Base-by-base conservation (phyloP, 2,797 vertebrate species). In the Peromyscus nudipes region DNA sequence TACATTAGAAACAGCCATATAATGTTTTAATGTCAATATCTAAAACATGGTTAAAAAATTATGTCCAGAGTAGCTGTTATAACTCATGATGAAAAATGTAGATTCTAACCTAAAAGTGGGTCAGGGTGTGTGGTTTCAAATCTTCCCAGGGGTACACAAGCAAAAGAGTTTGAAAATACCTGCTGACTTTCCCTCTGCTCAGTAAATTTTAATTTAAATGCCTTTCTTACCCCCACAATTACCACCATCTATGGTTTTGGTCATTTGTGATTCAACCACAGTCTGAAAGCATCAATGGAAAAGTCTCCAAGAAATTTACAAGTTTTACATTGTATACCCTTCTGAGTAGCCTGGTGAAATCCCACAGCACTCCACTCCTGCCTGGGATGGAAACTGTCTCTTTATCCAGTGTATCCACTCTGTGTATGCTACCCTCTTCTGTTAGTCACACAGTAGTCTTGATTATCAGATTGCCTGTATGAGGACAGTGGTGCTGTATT, bases 1-100 rank as follows among this genome's bases (percentile, higher is more conserved):
- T 92, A 37, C 14, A 29, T 94, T 96, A 75, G 34, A 94, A 92
- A 96, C 3, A 46, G 13, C 11, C 43, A 77, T 29, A 7, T 64
- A 73, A 64, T 64, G 77, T 80, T 80, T 29, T 46, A 75, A 69
- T 80, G 29, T n/a, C 43, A 91, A 3, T 89, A 86, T 43, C 81
- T 89, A 64, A 93, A 89, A 57, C 16, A 87, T 64, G 12, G 40
- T 43, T 31, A 55, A 57, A 64, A 85, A 89, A 75, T 73, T 71
- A 82, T 31, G 0, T 85, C 25, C 40, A 92, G 55, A 71, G 21
- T 93, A 90, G 82, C 27, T 86, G 13, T 87, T 90, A 16, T 5
- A 96, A 69, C 29, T 75, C 77, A 6, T 65, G 34, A 57, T 82
- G 27, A 73, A 64, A 92, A 43, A 34, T 37, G 34, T 79, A 71